Conservation (phyloP, 1,140 invertebrate genomes). For the Magallana ariakensis region DNA sequence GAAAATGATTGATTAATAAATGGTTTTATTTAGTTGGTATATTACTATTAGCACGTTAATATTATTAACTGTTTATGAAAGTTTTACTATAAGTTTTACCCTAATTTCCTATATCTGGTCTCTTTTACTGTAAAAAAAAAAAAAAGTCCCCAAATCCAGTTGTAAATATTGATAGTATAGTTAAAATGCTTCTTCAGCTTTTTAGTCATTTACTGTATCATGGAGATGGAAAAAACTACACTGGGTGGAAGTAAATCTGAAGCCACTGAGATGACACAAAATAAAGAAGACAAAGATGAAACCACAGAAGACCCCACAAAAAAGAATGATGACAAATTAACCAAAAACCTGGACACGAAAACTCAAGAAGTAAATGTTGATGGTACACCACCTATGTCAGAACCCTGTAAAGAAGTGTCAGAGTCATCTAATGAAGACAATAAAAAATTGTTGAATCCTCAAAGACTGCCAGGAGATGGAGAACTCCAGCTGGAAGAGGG, state of each 20-base stretch:
- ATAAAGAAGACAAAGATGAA: not conserved
- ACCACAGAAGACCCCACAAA: not conserved
- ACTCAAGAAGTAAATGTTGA: not conserved
- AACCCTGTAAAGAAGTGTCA: not conserved
- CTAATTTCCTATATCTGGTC: too few relatives aligned
- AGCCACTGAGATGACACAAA: not conserved
- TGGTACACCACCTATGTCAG: not conserved
- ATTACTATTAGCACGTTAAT: too few relatives aligned
- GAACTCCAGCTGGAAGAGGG: not conserved
- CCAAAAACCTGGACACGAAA: not conserved
- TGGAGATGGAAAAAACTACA: not conserved
- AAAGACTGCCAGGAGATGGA: not conserved
- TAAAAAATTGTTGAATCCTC: not conserved
- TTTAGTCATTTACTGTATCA: not conserved
- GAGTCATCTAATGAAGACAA: not conserved
- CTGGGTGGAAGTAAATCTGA: not conserved
- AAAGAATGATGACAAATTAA: not conserved
- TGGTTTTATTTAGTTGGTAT: too few relatives aligned
- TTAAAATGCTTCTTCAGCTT: not conserved
- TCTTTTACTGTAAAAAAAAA: too few relatives aligned
- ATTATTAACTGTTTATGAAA: too few relatives aligned
- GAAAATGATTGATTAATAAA: too few relatives aligned
- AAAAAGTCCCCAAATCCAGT: too few relatives aligned
- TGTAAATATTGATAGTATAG: too few relatives aligned
- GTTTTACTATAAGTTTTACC: too few relatives aligned